Base-by-base conservation (phyloP, 2,888 invertebrate species). In the Athetis lepigone region DNA sequence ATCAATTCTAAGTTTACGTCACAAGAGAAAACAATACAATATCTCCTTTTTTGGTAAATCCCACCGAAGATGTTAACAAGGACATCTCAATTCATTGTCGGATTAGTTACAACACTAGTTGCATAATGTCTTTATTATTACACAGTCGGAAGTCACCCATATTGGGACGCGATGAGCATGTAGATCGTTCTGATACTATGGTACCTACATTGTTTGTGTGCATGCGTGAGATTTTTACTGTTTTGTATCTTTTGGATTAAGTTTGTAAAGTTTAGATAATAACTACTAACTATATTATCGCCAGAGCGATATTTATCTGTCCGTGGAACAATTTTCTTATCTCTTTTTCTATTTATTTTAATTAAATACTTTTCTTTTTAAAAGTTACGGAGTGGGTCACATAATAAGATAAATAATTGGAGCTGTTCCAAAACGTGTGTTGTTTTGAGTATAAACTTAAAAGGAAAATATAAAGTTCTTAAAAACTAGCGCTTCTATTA, bases 121-220 rank as follows among this genome's bases (percentile, higher is more conserved):
- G 9, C 1, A 42, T 79, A 80, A 62, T 23, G 27, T 23, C 50
- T 56, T 56, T 39, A 65, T 55, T 60, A 49, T 33, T 9, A 19
- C 19, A 29, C 33, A 37, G 36, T 73, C 81, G 79, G 79, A 80
- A 78, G 66, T 70, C 70, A 70, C 73, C 70, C 39, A 73, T 70
- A 75, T 80, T 52, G 51, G 36, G 43, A 58, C 51, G 69, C 39
- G 49, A 21, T 51, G 42, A 39, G 77, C 66, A 59, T 77, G 62
- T 19, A 43, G 66, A 66, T 61, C 25, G 37, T 43, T 21, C 23
- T 33, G 43, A 60, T 62, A 50, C 42, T 36, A 65, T 37, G 54
- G 42, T 33, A 33, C 25, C n/a, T 33, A 60, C 61, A 61, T 76
- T 74, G 60, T 51, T 70, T 46, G 33, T 27, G 18, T 51, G 72